Percentiles rank a stretch among this genome's conserved stretches.
Conservation (phyloP, 2,888 invertebrate species). For the Netelia virgata region DNA sequence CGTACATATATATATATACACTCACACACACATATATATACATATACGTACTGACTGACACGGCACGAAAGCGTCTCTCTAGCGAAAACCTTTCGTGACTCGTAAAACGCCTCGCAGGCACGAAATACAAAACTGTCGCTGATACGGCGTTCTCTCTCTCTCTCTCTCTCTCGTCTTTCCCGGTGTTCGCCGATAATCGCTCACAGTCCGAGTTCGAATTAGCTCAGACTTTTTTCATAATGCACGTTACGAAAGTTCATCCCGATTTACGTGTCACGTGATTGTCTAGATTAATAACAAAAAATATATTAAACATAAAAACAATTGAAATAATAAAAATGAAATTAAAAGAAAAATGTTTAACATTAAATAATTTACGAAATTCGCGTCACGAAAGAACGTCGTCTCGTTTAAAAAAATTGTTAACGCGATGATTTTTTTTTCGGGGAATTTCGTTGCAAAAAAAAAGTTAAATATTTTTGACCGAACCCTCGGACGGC, state of each 20-base stretch:
- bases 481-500: not conserved
- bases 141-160: not conserved
- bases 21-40: not conserved
- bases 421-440: not conserved
- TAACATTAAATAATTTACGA: not conserved
- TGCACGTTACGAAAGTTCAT: too few relatives aligned
- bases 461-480: not conserved
- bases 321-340: not conserved
- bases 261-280: too few relatives aligned
- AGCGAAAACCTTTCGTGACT: constrained; percentile 54
- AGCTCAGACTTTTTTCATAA: not conserved
- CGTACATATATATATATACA: not conserved
- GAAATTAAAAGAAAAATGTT: not conserved
- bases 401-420: not conserved
- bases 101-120: constrained; percentile 35
- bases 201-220: not conserved
- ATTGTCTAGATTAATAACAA: not conserved
- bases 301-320: not conserved
- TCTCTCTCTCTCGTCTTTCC: not conserved
- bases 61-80: constrained; percentile 19
- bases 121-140: not conserved
- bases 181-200: not conserved
- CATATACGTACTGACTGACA: constrained; percentile 8
- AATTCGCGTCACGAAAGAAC: not conserved
- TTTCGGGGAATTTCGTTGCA: not conserved